phyloP scores from a whole-genome alignment of 2,113 vertebrate species.

The Kryptolebias marmoratus region DNA sequence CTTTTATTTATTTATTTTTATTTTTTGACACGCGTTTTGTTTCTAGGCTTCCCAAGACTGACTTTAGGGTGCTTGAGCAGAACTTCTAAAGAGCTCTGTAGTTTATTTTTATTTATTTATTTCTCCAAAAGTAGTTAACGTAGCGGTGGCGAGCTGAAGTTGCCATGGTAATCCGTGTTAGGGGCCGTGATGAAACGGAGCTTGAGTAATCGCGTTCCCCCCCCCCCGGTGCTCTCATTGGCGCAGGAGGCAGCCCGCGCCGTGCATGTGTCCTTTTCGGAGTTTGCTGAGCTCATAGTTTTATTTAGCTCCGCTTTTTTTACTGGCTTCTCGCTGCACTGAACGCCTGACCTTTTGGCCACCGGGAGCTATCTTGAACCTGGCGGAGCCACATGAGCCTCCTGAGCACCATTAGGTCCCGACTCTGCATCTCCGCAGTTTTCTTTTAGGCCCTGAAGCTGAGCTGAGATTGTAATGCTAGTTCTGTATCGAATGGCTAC shows the following conservation, averaged over 20 bases:
- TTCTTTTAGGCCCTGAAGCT: slow-evolving; percentile 4
- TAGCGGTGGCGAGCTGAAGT: neutral
- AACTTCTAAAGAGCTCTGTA: neutral
- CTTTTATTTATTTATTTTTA: too few relatives aligned
- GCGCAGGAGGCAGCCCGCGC: slow-evolving; percentile 46
- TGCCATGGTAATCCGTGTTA: slow-evolving; percentile 13
- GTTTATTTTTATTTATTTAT: neutral
- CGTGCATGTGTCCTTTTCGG: slow-evolving; percentile 60
- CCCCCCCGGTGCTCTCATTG: slow-evolving; percentile 27
- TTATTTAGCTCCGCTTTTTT: slow-evolving; percentile 74
- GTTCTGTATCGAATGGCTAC: too few relatives aligned
- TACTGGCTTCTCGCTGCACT: slow-evolving; percentile 46
- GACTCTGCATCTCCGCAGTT: slow-evolving; percentile 16
- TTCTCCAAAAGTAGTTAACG: neutral
- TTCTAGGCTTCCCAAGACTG: neutral
- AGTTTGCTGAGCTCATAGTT: slow-evolving; percentile 79
- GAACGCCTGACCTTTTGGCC: slow-evolving; percentile 72
- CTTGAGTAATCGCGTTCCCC: slow-evolving; percentile 27
- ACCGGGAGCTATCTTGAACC: slow-evolving; percentile 59
- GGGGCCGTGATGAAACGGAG: slow-evolving; percentile 41
- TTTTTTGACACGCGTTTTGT: too few relatives aligned
- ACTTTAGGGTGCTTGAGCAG: neutral
- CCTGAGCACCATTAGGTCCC: neutral
- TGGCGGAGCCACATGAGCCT: slow-evolving; percentile 22
- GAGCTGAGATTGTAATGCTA: too few relatives aligned